Conservation (phyloP, 2,888 invertebrate genomes). For the Heliconius charithonia region DNA sequence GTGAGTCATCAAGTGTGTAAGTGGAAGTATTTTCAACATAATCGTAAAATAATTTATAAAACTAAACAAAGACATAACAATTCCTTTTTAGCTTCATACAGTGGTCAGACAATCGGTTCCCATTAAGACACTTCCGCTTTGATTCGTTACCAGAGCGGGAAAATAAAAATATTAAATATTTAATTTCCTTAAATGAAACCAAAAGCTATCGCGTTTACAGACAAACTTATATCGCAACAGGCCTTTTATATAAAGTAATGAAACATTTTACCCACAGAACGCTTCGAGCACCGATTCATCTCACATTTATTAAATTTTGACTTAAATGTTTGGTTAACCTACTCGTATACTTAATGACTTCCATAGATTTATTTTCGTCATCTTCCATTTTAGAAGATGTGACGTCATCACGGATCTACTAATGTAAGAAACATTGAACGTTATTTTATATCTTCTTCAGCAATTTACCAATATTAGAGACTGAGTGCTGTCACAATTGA, state of each 20-base stretch:
- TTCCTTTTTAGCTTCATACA: no score
- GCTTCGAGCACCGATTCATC: background rate
- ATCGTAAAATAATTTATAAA: no score
- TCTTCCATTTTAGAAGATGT: background rate
- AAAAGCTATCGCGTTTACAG: no score
- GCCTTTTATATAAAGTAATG: background rate
- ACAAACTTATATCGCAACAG: no score
- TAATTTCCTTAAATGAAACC: no score
- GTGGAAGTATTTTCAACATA: no score
- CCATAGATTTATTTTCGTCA: conserved; percentile 3
- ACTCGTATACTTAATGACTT: conserved; percentile 13
- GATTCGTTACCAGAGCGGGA: no score
- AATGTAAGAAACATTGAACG: conserved; percentile 7
- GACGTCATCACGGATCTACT: conserved; percentile 28
- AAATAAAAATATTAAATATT: no score
- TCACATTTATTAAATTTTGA: background rate
- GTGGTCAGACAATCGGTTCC: no score
- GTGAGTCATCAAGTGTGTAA: background rate
- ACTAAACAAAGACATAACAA: no score
- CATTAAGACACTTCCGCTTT: no score
- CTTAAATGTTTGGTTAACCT: conserved; percentile 1
- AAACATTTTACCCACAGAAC: background rate
- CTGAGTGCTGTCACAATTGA: conserved; percentile 30
- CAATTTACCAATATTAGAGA: conserved; percentile 31
- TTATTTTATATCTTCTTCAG: conserved; percentile 5